phyloP scores from a whole-genome alignment of 2,888 invertebrate genomes.

The Parnassius orleans region DNA sequence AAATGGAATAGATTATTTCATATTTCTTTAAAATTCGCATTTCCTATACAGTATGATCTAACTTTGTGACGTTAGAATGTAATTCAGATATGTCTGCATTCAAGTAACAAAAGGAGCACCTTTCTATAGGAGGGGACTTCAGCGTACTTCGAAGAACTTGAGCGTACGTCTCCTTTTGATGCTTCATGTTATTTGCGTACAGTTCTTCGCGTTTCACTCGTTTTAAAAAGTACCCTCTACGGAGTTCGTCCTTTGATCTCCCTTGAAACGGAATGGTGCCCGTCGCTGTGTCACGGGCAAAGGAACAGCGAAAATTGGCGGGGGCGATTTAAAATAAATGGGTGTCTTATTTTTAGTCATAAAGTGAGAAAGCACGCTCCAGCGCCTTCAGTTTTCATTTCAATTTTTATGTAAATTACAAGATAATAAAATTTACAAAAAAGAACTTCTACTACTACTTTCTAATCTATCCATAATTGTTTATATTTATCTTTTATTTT shows the following conservation, averaged over 20 bases:
- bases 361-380: not conserved
- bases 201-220: constrained; percentile 38
- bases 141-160: constrained; percentile 27
- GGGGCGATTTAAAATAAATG: constrained; percentile 10
- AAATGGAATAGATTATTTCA: too few species aligned
- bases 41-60: too few species aligned
- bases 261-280: constrained; percentile 37
- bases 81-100: constrained; percentile 23
- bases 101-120: constrained; percentile 28
- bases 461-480: too few species aligned
- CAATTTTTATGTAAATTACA: not conserved
- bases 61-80: constrained; percentile 8
- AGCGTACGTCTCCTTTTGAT: constrained; percentile 36
- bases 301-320: constrained; percentile 25
- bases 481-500: too few species aligned
- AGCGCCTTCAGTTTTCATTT: not conserved
- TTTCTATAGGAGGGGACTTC: constrained; percentile 27
- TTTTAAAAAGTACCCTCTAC: constrained; percentile 41
- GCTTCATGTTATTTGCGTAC: constrained; percentile 35
- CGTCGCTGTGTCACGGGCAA: constrained; percentile 30
- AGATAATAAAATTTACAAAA: too few species aligned
- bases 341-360: constrained; percentile 22
- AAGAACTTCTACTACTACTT: too few species aligned
- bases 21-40: too few species aligned
- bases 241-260: constrained; percentile 44